Percentiles rank a stretch among this genome's conserved stretches.
Evolutionary conservation across 2,113 vertebrate genomes (phyloP).

Genomic region (Tachysurus fulvidraco): DNA sequence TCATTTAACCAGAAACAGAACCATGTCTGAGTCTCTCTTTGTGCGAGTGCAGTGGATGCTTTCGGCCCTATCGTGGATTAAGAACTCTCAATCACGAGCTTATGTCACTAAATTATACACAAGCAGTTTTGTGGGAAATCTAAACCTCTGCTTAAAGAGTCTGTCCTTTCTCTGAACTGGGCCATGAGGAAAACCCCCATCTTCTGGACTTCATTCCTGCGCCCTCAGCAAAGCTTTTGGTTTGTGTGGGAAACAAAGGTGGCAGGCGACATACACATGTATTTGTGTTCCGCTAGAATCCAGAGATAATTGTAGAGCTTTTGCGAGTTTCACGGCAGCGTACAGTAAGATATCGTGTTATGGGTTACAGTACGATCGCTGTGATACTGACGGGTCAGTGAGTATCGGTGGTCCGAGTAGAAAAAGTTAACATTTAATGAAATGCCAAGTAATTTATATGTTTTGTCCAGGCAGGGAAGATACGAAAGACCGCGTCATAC

Average conservation of each 20-base stretch:
- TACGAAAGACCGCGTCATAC: neutral
- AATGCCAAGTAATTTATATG: neutral
- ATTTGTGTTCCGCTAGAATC: conserved; percentile 14
- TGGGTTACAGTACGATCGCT: neutral
- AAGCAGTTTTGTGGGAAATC: conserved; percentile 53
- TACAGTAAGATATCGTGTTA: neutral
- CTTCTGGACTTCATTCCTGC: conserved; percentile 51
- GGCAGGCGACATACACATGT: conserved; percentile 29
- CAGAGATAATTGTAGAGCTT: neutral
- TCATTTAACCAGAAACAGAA: conserved; percentile 16
- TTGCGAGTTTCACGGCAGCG: neutral
- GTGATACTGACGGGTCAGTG: neutral
- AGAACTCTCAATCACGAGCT: conserved; percentile 47
- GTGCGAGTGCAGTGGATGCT: conserved; percentile 32
- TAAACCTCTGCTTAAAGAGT: conserved; percentile 52
- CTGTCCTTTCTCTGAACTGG: conserved; percentile 57
- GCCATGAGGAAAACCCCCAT: conserved; percentile 49
- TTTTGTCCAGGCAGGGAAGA: neutral
- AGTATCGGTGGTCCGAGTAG: neutral
- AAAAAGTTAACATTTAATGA: neutral
- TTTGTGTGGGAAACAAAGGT: conserved; percentile 50
- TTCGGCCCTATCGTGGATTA: conserved; percentile 44
- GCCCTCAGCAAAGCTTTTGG: conserved; percentile 35
- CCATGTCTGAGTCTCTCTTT: conserved; percentile 37
- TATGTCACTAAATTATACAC: conserved; percentile 58